Evolutionary conservation across 2,797 vertebrate genomes (phyloP).

Genomic region (Dallia pectoralis): DNA sequence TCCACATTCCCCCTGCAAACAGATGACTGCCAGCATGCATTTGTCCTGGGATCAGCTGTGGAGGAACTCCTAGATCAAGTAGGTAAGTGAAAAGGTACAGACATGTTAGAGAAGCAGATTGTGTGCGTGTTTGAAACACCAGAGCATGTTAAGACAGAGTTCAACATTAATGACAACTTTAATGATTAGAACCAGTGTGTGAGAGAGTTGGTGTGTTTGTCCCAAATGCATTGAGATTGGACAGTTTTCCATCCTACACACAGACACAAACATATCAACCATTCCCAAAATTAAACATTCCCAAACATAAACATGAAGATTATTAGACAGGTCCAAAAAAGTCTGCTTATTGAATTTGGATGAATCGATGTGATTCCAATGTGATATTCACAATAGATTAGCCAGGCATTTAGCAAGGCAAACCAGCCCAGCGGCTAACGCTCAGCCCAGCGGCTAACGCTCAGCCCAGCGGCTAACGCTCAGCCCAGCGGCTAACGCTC

Average conservation of each 20-base stretch:
- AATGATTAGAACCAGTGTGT: no score
- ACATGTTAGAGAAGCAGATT: background rate
- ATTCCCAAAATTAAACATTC: background rate
- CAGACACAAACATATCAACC: background rate
- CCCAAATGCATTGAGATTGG: background rate
- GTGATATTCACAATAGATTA: slow-evolving; percentile 58
- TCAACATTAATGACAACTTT: no score
- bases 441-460: slow-evolving; percentile 54
- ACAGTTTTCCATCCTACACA: background rate
- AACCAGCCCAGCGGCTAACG: slow-evolving; percentile 41
- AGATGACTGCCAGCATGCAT: slow-evolving; percentile 61
- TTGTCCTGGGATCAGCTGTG: slow-evolving; percentile 58
- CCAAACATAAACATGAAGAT: background rate
- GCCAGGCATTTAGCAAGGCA: slow-evolving; percentile 39
- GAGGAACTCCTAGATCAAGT: slow-evolving; percentile 42
- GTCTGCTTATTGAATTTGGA: slow-evolving; percentile 12
- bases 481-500: slow-evolving; percentile 46
- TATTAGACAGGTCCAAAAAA: slow-evolving; percentile 22
- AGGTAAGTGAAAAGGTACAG: slow-evolving; percentile 29
- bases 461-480: slow-evolving; percentile 45
- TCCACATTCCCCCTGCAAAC: slow-evolving; percentile 35
- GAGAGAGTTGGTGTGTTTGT: background rate
- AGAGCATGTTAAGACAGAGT: no score
- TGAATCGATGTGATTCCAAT: slow-evolving; percentile 30
- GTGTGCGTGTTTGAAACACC: background rate